phyloP scores from a whole-genome alignment of 2,113 vertebrate species.

The Nyctibius bracteatus region DNA sequence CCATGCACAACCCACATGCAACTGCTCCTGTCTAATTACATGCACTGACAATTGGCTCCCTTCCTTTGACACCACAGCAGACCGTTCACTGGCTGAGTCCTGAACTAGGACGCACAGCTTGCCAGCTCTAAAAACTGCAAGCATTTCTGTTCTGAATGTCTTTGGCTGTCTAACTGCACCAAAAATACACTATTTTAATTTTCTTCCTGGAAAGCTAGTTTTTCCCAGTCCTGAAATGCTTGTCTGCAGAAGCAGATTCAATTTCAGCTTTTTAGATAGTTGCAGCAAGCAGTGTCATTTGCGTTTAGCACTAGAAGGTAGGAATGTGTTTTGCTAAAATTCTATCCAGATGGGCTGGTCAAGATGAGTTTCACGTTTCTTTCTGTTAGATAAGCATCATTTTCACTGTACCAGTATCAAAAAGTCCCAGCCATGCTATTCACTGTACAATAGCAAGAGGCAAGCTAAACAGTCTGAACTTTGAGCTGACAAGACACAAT shows the following conservation, averaged over 20 bases:
- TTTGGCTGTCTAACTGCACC: not conserved
- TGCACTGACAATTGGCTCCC: not conserved
- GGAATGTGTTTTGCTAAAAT: not conserved
- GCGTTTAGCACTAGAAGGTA: not conserved
- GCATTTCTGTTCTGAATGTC: not conserved
- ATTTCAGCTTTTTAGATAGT: not conserved
- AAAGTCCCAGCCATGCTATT: not conserved
- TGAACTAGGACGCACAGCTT: not conserved
- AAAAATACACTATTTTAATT: not conserved
- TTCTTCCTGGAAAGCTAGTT: constrained; percentile 10
- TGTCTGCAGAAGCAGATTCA: not conserved
- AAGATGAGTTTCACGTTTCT: not conserved
- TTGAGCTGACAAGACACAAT: not conserved
- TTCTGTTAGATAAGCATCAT: not conserved
- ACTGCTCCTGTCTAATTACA: not conserved
- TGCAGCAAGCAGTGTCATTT: not conserved
- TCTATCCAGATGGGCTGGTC: not conserved
- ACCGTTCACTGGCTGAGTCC: not conserved
- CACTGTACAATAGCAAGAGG: not conserved
- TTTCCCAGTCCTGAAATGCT: not conserved
- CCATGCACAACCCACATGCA: not conserved
- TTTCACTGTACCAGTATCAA: not conserved
- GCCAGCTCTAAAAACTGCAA: constrained; percentile 24
- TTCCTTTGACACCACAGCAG: not conserved
- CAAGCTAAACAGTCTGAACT: accelerated